These are phyloP conservation scores for Ailurus styani DNA, from an alignment of 2,113 vertebrate species.

Conservation along the genomic window DNA sequence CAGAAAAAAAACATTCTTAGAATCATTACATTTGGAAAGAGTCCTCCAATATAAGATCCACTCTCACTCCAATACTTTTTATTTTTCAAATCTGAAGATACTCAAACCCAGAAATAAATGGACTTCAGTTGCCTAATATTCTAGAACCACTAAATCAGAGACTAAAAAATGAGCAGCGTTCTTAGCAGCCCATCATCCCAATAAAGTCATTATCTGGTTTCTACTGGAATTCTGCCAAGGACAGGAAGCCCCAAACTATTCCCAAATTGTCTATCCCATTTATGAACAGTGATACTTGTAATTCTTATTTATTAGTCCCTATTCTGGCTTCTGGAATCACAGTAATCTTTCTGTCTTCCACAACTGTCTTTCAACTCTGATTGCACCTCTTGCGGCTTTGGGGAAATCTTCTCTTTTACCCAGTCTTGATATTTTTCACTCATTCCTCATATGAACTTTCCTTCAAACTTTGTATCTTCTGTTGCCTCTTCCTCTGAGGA, in stretches of 20 bases:
- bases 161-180: background rate
- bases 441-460: background rate
- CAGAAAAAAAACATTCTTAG: background rate
- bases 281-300: background rate
- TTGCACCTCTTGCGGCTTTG: background rate
- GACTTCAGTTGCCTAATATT: background rate
- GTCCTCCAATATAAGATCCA: background rate
- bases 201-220: background rate
- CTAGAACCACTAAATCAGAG: background rate
- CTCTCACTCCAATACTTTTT: background rate
- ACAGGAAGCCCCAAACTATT: background rate
- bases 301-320: background rate
- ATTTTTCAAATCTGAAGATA: background rate
- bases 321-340: background rate
- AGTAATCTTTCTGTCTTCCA: background rate
- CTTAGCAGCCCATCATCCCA: background rate
- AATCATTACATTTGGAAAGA: background rate
- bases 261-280: background rate
- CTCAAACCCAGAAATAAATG: background rate
- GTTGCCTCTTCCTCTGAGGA: background rate
- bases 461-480: background rate
- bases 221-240: background rate
- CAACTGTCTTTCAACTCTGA: background rate
- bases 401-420: background rate
- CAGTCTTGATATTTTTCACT: background rate